phyloP scores from a whole-genome alignment of 1,140 invertebrate genomes.

The Scaptomyza pallida region DNA sequence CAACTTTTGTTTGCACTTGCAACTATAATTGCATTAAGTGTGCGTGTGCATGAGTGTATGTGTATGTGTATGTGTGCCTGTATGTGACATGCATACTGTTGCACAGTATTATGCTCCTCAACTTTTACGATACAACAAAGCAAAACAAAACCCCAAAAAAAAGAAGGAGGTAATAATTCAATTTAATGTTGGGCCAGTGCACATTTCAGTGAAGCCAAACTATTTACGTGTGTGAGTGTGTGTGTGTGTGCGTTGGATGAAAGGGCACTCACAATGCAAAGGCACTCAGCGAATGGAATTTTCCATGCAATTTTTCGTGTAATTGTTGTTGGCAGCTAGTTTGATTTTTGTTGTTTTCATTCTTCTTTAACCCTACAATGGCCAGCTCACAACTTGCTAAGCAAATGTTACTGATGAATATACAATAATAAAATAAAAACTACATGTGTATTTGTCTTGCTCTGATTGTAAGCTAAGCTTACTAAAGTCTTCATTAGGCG shows the following conservation, averaged over 20 bases:
- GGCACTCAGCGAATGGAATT: slow-evolving; percentile 61
- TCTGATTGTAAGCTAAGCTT: slow-evolving; percentile 8
- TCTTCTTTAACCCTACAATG: slow-evolving; percentile 30
- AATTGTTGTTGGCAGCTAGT: slow-evolving; percentile 43
- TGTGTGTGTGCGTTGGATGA: slow-evolving; percentile 3
- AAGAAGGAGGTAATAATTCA: background rate
- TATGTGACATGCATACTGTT: background rate
- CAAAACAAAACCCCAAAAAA: no score
- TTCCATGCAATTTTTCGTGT: slow-evolving; percentile 67
- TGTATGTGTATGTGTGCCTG: background rate
- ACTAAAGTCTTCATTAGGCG: slow-evolving; percentile 8
- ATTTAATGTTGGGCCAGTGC: background rate
- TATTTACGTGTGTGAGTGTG: background rate
- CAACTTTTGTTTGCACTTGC: background rate
- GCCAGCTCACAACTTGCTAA: no score
- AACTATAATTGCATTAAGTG: background rate
- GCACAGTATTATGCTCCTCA: background rate
- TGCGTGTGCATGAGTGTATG: no score
- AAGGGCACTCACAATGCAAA: slow-evolving; percentile 39
- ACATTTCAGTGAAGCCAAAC: background rate
- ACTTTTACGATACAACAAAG: background rate
- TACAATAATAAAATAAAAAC: no score
- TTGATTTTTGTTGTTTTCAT: slow-evolving; percentile 12
- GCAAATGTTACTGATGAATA: no score
- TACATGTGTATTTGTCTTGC: slow-evolving; percentile 3